These are phyloP conservation scores for Syrista parreyssii DNA, from an alignment of 2,888 invertebrate species.

Conservation along the genomic window DNA sequence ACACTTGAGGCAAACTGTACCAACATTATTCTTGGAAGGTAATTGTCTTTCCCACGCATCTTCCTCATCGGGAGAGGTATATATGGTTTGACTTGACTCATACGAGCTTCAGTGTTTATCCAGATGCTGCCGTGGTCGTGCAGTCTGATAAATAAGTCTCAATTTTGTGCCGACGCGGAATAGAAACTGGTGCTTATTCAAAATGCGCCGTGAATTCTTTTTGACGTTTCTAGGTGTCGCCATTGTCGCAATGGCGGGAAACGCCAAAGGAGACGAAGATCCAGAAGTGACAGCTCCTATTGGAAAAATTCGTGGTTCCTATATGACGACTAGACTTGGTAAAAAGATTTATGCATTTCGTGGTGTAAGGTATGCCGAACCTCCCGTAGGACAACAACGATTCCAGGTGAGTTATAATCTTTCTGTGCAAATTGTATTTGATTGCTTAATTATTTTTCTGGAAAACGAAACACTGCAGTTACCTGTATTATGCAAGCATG, in stretches of 20 bases:
- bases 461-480: not conserved
- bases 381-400: conserved; percentile 43
- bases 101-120: conserved; percentile 3
- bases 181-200: not conserved
- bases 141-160: not conserved
- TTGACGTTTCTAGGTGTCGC: not conserved
- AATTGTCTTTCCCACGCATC: conserved; percentile 15
- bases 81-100: conserved; percentile 5
- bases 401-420: conserved; percentile 41
- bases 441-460: not conserved
- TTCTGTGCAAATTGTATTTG: not conserved
- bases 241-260: not conserved
- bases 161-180: not conserved
- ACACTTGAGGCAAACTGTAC: not conserved
- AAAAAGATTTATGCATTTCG: conserved; percentile 48
- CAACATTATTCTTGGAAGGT: conserved; percentile 14
- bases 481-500: not conserved
- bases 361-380: conserved; percentile 47
- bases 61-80: conserved; percentile 10
- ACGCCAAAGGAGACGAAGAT: not conserved
- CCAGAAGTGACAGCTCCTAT: conserved; percentile 26
- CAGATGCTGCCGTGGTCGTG: not conserved
- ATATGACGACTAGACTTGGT: conserved; percentile 39
- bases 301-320: conserved; percentile 45
- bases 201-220: not conserved